Evolutionary conservation across 2,113 vertebrate species (phyloP), one percentile per base, ranked within the genome.

Genomic region (Mastomys coucha): DNA sequence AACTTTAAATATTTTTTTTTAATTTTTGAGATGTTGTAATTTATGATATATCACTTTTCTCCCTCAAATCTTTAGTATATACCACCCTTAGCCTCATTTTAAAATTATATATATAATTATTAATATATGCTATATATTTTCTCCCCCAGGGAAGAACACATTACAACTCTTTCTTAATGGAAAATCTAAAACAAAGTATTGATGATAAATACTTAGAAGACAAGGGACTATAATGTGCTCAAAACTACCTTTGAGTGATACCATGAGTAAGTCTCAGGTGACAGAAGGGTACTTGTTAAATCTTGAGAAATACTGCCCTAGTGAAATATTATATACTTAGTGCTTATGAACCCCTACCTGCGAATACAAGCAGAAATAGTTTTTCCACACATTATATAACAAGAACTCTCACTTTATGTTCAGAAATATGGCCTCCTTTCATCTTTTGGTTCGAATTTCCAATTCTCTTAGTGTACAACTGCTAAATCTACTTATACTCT

Each of bases 181-280:
- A 4, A 20, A 75, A 28, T 2, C 28, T 67, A 10, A 89, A 10
- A 10, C n/a, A 65, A 95, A n/a, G 4, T 2, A 1, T 4, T 9
- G 16, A 0, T 17, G 77, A 56, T 73, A 53, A 49, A 84, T 6
- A 45, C 39, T 22, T 14, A 63, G 60, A 63, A 49, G 16, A 28
- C 24, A 33, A 0, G 10, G 12, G 17, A 26, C 7, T 8, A 2
- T 0, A 7, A 36, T 14, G 22, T 51, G 26, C 0, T 78, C 3
- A 56, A 69, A 67, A 73, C 20, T 16, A 42, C 8, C 5, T 39
- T 16, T 2, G 2, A 33, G 19, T n/a, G 22, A 11, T n/a, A 70
- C 8, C 36, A 28, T n/a, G 39, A 6, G 51, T 33, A 53, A 3
- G 28, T 56, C 13, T 51, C 69, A 33, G 65, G 8, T 53, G 33